Evolutionary conservation across 2,888 invertebrate species (phyloP), one percentile per base, ranked within the genome.

Genomic region (Rhopalosiphum nymphaeae): DNA sequence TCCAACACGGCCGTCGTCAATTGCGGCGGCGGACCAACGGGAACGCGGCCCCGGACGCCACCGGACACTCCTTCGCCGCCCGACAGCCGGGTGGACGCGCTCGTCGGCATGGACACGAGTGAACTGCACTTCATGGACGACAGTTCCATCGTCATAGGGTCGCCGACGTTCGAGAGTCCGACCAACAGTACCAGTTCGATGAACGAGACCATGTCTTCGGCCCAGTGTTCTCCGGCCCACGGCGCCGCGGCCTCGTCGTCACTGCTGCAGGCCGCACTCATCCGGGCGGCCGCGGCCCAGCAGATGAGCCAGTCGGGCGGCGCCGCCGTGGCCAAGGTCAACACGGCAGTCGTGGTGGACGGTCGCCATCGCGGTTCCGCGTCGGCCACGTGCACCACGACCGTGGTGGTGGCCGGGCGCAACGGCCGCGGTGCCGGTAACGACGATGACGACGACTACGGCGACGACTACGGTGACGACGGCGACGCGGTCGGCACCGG

Each of bases 61-160:
- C 95, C 96, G 97, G 91, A 96, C 95, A 97, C 96, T 95, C 96
- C 97, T 94, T 96, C 97, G 89, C 96, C 97, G 42, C 96, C 92
- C 95, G 96, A 42, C 96, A 96, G n/a, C 97, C 97, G 95, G 91
- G 97, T 97, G 78, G 98, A 98, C 95, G 97, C 98, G 95, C 96
- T 98, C 94, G 97, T 97, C 44, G 97, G 97, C 91, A 96, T 98
- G 96, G 98, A 98, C 95, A 98, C 97, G 95, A 98, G 98, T n/a
- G 98, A 98, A 96, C 96, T 98, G 93, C 97, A 98, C 89, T 98
- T 97, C 96, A 98, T 98, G 98, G 98, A 98, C 96, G 98, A 98
- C 96, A 98, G 98, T 96, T 98, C 98, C 56, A 97, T 98, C 87
- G 97, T 97, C 95, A 96, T 98, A 94, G 97, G 98, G 94, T 98